phyloP scores from a whole-genome alignment of 2,113 vertebrate species.

The Amazona guildingii region DNA sequence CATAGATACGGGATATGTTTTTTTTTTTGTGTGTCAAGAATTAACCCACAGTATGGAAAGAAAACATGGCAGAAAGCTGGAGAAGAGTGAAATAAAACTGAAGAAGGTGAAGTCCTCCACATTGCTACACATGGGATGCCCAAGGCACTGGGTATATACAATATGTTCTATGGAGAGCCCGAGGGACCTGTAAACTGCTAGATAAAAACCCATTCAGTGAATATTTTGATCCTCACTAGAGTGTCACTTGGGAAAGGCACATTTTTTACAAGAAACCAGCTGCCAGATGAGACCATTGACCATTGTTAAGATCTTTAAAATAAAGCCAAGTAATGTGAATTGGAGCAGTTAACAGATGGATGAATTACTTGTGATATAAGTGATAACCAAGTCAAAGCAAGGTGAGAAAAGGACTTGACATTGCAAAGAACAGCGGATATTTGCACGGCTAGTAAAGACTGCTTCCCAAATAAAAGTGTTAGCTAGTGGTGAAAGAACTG shows the following conservation, averaged over 20 bases:
- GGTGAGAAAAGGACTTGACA: conserved; percentile 73
- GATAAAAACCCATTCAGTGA: conserved; percentile 64
- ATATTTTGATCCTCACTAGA: conserved; percentile 67
- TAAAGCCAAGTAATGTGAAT: conserved; percentile 73
- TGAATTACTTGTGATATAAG: conserved; percentile 72
- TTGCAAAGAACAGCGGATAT: conserved; percentile 70
- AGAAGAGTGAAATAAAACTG: conserved; percentile 21
- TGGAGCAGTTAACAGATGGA: conserved; percentile 70
- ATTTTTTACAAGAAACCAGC: conserved; percentile 72
- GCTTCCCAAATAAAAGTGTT: conserved; percentile 71
- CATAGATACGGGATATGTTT: not conserved
- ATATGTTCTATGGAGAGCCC: conserved; percentile 62
- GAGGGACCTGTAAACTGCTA: conserved; percentile 59
- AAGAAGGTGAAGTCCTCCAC: conserved; percentile 46
- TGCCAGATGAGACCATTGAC: conserved; percentile 71
- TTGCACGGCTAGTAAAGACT: conserved; percentile 70
- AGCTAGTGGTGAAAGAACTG: conserved; percentile 67
- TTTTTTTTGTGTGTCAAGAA: not conserved
- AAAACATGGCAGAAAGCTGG: conserved; percentile 26
- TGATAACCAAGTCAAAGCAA: conserved; percentile 73
- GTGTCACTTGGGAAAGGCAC: conserved; percentile 66
- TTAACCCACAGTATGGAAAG: not conserved
- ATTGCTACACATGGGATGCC: conserved; percentile 54
- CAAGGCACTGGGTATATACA: conserved; percentile 55
- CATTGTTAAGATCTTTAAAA: conserved; percentile 73